phyloP scores from a whole-genome alignment of 2,113 vertebrate genomes.

The Microcebus griseorufus region DNA sequence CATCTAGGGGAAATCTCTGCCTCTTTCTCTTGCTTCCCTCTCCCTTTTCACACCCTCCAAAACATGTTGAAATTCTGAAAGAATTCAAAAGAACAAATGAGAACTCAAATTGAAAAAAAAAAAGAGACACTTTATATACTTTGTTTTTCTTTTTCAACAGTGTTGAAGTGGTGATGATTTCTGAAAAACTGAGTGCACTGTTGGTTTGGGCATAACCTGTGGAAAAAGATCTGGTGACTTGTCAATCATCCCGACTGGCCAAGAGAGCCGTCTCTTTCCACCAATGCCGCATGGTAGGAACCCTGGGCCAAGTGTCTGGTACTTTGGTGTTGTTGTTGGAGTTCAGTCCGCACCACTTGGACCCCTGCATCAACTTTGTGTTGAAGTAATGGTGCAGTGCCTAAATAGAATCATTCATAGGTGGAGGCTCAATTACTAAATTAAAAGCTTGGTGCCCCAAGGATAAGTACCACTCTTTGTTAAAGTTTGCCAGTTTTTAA shows the following conservation, averaged over 20 bases:
- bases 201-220: not conserved
- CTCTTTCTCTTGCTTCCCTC: not conserved
- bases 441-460: not conserved
- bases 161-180: not conserved
- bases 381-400: not conserved
- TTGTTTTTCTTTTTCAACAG: not conserved
- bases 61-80: slow-evolving; percentile 41
- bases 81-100: slow-evolving; percentile 15
- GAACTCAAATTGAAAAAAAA: slow-evolving; percentile 37
- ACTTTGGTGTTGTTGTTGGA: not conserved
- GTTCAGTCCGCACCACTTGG: not conserved
- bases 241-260: not conserved
- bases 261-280: not conserved
- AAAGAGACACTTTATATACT: not conserved
- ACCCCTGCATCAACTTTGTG: not conserved
- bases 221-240: not conserved
- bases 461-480: not conserved
- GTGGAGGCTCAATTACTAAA: not conserved
- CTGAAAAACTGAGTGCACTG: not conserved
- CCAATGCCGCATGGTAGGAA: not conserved
- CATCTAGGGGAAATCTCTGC: not conserved
- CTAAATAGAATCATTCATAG: not conserved
- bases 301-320: not conserved
- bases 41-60: not conserved
- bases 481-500: not conserved